Base-by-base conservation (phyloP, 1,140 invertebrate species). In the Procambarus clarkii region DNA sequence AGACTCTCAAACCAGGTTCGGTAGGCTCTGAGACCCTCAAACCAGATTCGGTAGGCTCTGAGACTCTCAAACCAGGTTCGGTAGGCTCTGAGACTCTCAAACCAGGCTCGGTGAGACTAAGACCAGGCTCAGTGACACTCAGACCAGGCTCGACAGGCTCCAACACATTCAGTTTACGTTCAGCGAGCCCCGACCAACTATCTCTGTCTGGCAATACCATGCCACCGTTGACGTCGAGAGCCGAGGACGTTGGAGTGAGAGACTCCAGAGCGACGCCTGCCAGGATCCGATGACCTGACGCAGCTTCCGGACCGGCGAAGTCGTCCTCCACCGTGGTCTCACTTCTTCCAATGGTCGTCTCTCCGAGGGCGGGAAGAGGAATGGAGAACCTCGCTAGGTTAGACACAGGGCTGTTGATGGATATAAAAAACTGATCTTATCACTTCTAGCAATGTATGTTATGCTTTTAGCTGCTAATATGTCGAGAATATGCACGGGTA, bases 341-440 rank as follows among this genome's bases (percentile, higher is more conserved):
- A 24, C 13, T 2, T 18, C 58, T 3, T 21, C 45, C 24, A 46
- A 5, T 7, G 18, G 2, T 21, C 21, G 8, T 44, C 76, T 11
- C 50, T 8, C n/a, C 80, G 18, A 58, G 3, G 58, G 9, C 3
- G 24, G 45, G 64, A 2, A 13, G 13, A 15, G 24, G 58, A 2
- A 83, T 69, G 24, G 58, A 44, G 81, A 83, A 83, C 34, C 45
- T 34, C 13, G 81, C 81, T 44, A 83, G 7, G 81, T 83, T 83
- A 24, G 81, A 83, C 3, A 83, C 81, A 69, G 34, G 24, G 34
- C 81, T 83, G 46, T 69, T 11, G 24, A n/a, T 45, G 18, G 46
- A 83, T 13, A 80, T 3, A 21, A 18, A 18, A 54, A 54, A 11
- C 50, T 54, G 11, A 11, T 54, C 5, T 54, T 0, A 11, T 54